A percentile compares a stretch with the other conserved stretches of the same genome.
Conservation (phyloP, 2,113 vertebrate genomes). For the Propithecus coquereli region DNA sequence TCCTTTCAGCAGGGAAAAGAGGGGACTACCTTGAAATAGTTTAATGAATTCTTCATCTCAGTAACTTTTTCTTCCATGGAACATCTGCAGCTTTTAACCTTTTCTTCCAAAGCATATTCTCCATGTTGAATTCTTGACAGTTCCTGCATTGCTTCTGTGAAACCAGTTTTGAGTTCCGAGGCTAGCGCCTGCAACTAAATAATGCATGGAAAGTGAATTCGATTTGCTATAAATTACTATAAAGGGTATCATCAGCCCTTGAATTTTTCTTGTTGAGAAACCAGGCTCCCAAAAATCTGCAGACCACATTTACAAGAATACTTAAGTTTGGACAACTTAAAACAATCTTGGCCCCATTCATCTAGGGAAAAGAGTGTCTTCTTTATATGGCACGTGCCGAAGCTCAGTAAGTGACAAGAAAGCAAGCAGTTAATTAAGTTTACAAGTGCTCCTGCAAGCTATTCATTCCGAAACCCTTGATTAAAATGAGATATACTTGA, state of each 20-base stretch:
- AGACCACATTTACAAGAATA: background rate
- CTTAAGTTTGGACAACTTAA: background rate
- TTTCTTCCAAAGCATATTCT: conserved; percentile 91
- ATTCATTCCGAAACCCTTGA: background rate
- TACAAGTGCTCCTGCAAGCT: background rate
- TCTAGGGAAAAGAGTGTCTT: background rate
- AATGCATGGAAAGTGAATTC: conserved; percentile 36
- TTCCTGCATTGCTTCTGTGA: conserved; percentile 90
- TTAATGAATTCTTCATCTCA: conserved; percentile 94
- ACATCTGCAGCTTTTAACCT: conserved; percentile 89
- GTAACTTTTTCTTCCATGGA: conserved; percentile 95
- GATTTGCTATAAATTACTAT: background rate
- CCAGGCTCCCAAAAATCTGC: background rate
- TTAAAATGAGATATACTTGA: conserved; percentile 25
- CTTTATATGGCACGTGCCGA: background rate
- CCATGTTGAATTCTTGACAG: conserved; percentile 90
- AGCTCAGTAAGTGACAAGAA: background rate
- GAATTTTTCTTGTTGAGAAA: conserved; percentile 39
- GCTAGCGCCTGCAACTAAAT: conserved; percentile 92
- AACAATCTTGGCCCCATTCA: background rate
- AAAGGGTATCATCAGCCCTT: background rate
- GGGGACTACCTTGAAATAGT: conserved; percentile 91
- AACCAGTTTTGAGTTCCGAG: conserved; percentile 92
- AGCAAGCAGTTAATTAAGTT: background rate
- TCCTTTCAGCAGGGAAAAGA: background rate